Percentiles rank a stretch among this genome's conserved stretches.
These are phyloP conservation scores for Meteorus cinctellus DNA, from an alignment of 2,888 invertebrate species.

Conservation along the genomic window DNA sequence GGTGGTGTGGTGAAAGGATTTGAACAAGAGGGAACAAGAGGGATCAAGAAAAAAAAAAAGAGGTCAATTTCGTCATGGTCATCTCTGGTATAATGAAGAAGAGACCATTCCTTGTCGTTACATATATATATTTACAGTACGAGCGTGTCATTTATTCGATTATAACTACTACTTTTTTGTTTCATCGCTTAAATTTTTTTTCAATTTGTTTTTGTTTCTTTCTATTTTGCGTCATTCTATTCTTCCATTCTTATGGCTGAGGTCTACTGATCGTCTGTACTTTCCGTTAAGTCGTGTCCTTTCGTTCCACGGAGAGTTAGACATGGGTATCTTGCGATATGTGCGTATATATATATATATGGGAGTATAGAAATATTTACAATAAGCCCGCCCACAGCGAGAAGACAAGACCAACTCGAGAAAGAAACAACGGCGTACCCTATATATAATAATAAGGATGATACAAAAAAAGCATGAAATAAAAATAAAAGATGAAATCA, in stretches of 20 bases:
- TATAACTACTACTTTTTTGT: conserved; percentile 54
- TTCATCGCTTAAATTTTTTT: conserved; percentile 31
- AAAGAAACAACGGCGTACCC: conserved; percentile 3
- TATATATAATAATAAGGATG: conserved; percentile 22
- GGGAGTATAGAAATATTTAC: background rate
- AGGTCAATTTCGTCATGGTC: conserved; percentile 53
- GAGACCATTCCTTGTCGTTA: conserved; percentile 42
- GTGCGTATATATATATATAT: background rate
- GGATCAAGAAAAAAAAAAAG: conserved; percentile 36
- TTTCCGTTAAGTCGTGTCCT: conserved; percentile 50
- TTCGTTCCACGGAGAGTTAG: conserved; percentile 54
- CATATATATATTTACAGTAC: conserved; percentile 51
- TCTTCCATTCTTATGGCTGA: background rate
- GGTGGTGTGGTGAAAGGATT: conserved; percentile 8
- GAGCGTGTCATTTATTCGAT: conserved; percentile 66
- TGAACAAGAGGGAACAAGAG: background rate
- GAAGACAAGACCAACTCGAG: conserved; percentile 29
- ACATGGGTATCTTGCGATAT: conserved; percentile 43
- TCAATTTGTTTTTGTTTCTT: background rate
- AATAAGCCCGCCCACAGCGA: conserved; percentile 44
- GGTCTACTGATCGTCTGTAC: conserved; percentile 32
- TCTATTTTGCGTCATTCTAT: background rate
- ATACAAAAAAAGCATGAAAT: conserved; percentile 18
- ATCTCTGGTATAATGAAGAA: conserved; percentile 5
- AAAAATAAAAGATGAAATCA: conserved; percentile 49